Conservation (phyloP, 2,797 vertebrate species). For the Decapterus maruadsi region DNA sequence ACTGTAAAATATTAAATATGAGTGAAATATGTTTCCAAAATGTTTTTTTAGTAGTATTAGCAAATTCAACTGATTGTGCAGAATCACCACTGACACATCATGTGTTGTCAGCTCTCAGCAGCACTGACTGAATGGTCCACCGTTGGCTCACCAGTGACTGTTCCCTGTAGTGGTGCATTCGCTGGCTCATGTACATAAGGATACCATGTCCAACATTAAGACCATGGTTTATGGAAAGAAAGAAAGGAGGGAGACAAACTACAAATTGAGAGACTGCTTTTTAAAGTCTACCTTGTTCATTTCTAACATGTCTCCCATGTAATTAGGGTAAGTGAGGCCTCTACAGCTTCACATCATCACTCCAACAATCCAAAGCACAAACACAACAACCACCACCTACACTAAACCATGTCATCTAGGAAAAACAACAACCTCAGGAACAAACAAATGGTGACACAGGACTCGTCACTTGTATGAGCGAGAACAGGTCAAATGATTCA, state of each 20-base stretch:
- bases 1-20: too few relatives aligned
- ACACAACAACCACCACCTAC: not conserved
- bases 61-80: too few relatives aligned
- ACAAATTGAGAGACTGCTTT: not conserved
- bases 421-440: not conserved
- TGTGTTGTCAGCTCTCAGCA: not conserved
- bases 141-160: not conserved
- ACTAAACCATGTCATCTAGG: not conserved
- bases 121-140: not conserved
- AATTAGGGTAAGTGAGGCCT: not conserved
- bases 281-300: not conserved
- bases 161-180: too few relatives aligned
- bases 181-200: too few relatives aligned
- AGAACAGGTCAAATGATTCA: slow-evolving; percentile 14
- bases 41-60: too few relatives aligned
- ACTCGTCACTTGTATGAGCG: not conserved
- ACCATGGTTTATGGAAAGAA: not conserved
- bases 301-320: not conserved
- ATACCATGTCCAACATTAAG: too few relatives aligned
- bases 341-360: not conserved
- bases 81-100: too few relatives aligned
- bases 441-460: not conserved
- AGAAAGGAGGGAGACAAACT: not conserved
- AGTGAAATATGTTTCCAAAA: too few relatives aligned
- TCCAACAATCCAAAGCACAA: not conserved